Base-by-base conservation (phyloP, 2,888 invertebrate genomes). In the Hypena proboscidalis region DNA sequence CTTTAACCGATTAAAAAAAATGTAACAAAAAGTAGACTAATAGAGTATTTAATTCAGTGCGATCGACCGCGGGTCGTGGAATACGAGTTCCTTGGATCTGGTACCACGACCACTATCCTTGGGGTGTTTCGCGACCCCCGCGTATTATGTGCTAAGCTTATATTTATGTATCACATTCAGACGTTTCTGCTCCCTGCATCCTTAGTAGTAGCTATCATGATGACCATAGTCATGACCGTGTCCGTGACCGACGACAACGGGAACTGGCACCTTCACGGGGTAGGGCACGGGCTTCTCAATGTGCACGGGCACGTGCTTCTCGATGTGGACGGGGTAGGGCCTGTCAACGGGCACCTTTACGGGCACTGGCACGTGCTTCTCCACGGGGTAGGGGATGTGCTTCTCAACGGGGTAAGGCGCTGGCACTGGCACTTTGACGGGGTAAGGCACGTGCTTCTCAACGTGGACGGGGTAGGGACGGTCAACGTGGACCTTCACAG, bases 381-480 rank as follows among this genome's bases (percentile, higher is more conserved):
- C 95, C 0, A 93, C 93, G 6, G 94, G 94, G 74, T 93, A 93
- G 1, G 94, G 94, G 51, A 93, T 90, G 74, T 92, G 85, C 65
- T 92, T 92, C 72, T 92, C 92, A 13, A 92, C 93, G 63, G 92
- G 92, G 80, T 94, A 93, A 0, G 94, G 94, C 7, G 94, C 94
- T 46, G 94, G 93, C 31, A 93, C 92, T 29, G 92, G 94, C 5
- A 95, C 93, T 77, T 95, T 94, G 9, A 95, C 94, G 43, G 90
- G 92, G 79, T 91, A 90, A 15, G 84, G 87, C 26, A 90, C 83
- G 38, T 80, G 84, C 54, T 87, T 88, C 48, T 87, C 88, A 22
- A 88, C 83, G 40, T 86, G 87, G 13, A 87, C 88, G 43, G 90
- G 89, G 65, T 80, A 79, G 31, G 93, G 93, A 35, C 93, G 88